Percentiles rank a stretch among this genome's conserved stretches.
phyloP scores from a whole-genome alignment of 2,888 invertebrate species.

The Callimorpha dominula region DNA sequence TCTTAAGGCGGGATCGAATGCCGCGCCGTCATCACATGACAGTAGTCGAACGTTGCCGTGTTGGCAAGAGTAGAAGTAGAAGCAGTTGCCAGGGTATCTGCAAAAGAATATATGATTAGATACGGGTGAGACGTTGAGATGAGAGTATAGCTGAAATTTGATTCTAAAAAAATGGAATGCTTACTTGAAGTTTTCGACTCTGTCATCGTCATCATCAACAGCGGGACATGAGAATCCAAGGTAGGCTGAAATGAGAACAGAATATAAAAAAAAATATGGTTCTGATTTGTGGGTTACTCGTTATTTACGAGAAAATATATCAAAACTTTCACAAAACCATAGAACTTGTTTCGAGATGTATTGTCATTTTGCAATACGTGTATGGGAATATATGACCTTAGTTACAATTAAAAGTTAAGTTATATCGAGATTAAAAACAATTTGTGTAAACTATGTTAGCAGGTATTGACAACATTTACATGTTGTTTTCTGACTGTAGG shows the following conservation, averaged over 20 bases:
- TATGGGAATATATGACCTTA: no score
- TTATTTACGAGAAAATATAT: background rate
- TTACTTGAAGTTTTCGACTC: conserved; percentile 65
- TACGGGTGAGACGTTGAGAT: no score
- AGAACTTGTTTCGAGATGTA: no score
- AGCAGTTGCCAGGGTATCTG: conserved; percentile 68
- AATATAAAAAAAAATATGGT: conserved; percentile 58
- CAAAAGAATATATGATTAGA: conserved; percentile 11
- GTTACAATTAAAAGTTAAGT: no score
- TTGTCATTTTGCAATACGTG: no score
- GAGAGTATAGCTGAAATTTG: no score
- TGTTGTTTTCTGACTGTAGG: background rate
- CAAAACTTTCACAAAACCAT: no score
- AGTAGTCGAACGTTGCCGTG: conserved; percentile 65
- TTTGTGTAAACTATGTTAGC: no score
- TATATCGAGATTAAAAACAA: no score
- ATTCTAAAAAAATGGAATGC: conserved; percentile 1
- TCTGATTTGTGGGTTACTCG: background rate
- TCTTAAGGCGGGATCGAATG: conserved; percentile 58
- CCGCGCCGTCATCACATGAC: conserved; percentile 69
- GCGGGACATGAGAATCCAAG: conserved; percentile 65
- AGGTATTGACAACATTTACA: background rate
- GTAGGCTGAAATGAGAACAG: conserved; percentile 85
- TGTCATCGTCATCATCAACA: conserved; percentile 52
- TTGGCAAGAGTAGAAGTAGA: conserved; percentile 70